Base-by-base conservation (phyloP, 2,888 invertebrate genomes). In the Acleris cristana region DNA sequence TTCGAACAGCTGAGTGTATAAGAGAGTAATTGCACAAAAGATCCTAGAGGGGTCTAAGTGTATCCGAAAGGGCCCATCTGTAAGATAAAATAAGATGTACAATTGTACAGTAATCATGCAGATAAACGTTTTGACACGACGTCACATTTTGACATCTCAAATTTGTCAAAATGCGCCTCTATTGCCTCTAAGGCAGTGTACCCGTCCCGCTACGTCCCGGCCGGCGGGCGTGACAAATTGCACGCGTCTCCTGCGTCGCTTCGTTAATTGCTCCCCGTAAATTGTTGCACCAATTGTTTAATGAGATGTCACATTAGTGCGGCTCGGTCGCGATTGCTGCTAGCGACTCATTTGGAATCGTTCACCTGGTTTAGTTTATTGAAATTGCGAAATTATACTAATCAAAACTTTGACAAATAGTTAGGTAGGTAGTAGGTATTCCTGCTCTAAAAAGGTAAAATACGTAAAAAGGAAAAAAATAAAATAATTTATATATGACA, bases 261-360 rank as follows among this genome's bases (percentile, higher is more conserved):
- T 77, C 80, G 86, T 83, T 87, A 86, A 87, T 86, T 86, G 84
- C 81, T 76, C 70, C 74, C 74, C 79, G 78, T 81, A 84, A 85
- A 83, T 79, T 83, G 79, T 79, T 83, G 79, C 74, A 79, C 79
- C 81, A 80, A 81, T 81, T 83, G 84, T 78, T 83, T 78, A 82
- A 81, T 81, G 82, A 77, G 77, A 76, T 76, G 77, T 78, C 75
- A 77, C 75, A 67, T 58, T 26, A 56, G 73, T 71, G 63, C 58
- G 67, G 63, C 52, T 26, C 21, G 45, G 53, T 34, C 58, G 67
- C 67, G 67, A 67, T 67, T 67, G 58, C 58, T 57, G 53, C 30
- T 53, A 57, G 57, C 30, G 58, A 51, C 7, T 63, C 26, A 55
- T 65, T 67, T 52, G 45, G 62, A 45, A 49, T 18, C 30, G 12